Base-by-base conservation (phyloP, 2,113 vertebrate species). In the Psilopsiagon aurifrons region DNA sequence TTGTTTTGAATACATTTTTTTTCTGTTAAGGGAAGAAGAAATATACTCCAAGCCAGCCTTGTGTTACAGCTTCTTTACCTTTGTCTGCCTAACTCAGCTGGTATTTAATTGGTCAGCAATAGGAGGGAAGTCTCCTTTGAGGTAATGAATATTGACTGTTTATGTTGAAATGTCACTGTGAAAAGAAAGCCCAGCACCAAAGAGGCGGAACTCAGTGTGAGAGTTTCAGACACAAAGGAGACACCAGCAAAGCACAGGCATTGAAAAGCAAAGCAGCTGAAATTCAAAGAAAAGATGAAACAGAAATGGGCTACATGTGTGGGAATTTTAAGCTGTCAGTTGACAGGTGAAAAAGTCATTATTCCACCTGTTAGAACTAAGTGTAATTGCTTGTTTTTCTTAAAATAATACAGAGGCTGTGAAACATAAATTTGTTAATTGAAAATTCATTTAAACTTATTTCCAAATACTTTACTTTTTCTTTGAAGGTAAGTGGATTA, bases 31-130 rank as follows among this genome's bases (percentile, higher is more conserved):
- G 88, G 85, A 95, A 90, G 91, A 94, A 97, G 94, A 92, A 95
- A 81, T 93, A 44, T 35, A 73, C 92, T 95, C 49, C 18, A 60
- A 96, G 96, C 86, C 94, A 80, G 96, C n/a, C 95, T 94, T 95
- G 93, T 94, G 94, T 96, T 97, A 92, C 94, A 90, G 86, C 97
- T 95, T 88, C 92, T 97, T 96, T 97, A 97, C 97, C 97, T 97
- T 98, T 98, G 97, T 98, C 97, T 97, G 97, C 83, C 97, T 85
- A 97, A 97, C 98, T 98, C 99, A 99, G 99, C 98, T 99, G 99
- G 99, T 98, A 98, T 98, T 99, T 99, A 99, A 99, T 99, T 99
- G 98, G 98, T 98, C 98, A 98, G 98, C 98, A 98, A 98, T 98
- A 97, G 98, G 98, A 99, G 98, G 98, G 98, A 98, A 98, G 98